Evolutionary conservation across 2,113 vertebrate species (phyloP).

Genomic region (Meriones unguiculatus): DNA sequence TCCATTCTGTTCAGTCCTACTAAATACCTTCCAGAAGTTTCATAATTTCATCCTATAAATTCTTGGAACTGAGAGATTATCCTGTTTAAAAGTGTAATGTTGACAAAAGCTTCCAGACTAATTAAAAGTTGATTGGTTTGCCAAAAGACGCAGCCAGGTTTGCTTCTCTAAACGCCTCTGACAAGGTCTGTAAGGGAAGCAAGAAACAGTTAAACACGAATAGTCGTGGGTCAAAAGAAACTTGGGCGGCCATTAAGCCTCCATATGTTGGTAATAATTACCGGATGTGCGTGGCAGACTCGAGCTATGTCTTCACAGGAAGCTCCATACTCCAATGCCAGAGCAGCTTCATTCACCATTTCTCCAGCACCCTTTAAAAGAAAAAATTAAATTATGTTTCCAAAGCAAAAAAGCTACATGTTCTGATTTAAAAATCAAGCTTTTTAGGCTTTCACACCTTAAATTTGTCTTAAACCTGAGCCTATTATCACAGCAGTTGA

Average conservation of each 20-base stretch:
- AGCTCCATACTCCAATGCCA: slow-evolving; percentile 98
- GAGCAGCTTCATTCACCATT: slow-evolving; percentile 97
- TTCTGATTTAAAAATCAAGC: not conserved
- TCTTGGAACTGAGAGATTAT: slow-evolving; percentile 67
- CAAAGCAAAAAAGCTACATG: slow-evolving; percentile 16
- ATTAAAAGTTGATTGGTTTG: slow-evolving; percentile 98
- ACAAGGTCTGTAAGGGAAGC: slow-evolving; percentile 93
- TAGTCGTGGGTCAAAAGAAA: not conserved
- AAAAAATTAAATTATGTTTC: slow-evolving; percentile 30
- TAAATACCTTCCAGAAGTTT: slow-evolving; percentile 83
- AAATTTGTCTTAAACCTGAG: not conserved
- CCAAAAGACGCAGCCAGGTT: slow-evolving; percentile 98
- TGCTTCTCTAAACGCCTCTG: slow-evolving; percentile 99
- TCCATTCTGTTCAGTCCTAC: slow-evolving; percentile 80
- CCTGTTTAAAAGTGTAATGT: slow-evolving; percentile 72
- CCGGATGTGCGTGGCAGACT: slow-evolving; percentile 98
- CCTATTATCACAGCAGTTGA: not conserved
- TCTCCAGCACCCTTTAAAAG: slow-evolving; percentile 95
- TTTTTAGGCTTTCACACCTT: not conserved
- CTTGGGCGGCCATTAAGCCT: not conserved
- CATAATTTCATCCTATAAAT: slow-evolving; percentile 82
- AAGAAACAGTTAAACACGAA: slow-evolving; percentile 53
- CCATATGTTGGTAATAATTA: slow-evolving; percentile 77
- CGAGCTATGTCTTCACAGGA: slow-evolving; percentile 98
- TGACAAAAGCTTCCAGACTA: slow-evolving; percentile 72